phyloP scores from a whole-genome alignment of 2,888 invertebrate species.

The Germaria angustata region DNA sequence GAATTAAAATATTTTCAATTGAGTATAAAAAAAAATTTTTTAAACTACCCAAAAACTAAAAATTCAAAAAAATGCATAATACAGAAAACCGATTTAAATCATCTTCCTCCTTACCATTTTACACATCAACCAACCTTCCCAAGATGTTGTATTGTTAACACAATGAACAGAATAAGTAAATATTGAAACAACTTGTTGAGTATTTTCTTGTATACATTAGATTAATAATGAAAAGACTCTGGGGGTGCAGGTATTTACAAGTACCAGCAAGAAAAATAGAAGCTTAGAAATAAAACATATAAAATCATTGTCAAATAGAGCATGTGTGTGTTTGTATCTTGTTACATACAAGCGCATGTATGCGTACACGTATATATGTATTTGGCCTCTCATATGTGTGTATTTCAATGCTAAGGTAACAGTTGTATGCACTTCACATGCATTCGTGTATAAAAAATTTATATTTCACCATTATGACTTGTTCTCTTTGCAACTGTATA shows the following conservation, averaged over 20 bases:
- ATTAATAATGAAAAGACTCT: constrained; percentile 35
- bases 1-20: too few relatives aligned
- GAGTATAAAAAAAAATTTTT: too few relatives aligned
- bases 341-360: neutral
- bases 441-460: neutral
- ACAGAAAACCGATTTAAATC: neutral
- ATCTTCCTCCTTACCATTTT: neutral
- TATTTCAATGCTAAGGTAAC: constrained; percentile 29
- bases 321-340: neutral
- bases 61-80: too few relatives aligned
- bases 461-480: constrained; percentile 9
- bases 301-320: neutral
- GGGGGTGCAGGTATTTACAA: neutral
- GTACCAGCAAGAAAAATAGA: constrained; percentile 4
- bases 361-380: neutral
- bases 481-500: constrained; percentile 18
- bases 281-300: neutral
- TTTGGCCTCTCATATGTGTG: neutral
- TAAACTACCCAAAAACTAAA: too few relatives aligned
- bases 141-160: constrained; percentile 36
- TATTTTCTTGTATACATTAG: constrained; percentile 19
- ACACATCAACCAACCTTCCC: neutral
- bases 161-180: constrained; percentile 21
- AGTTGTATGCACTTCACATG: neutral
- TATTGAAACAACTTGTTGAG: constrained; percentile 37